These are phyloP conservation scores for Magallana gigas DNA, from an alignment of 1,140 invertebrate genomes.

Conservation along the genomic window DNA sequence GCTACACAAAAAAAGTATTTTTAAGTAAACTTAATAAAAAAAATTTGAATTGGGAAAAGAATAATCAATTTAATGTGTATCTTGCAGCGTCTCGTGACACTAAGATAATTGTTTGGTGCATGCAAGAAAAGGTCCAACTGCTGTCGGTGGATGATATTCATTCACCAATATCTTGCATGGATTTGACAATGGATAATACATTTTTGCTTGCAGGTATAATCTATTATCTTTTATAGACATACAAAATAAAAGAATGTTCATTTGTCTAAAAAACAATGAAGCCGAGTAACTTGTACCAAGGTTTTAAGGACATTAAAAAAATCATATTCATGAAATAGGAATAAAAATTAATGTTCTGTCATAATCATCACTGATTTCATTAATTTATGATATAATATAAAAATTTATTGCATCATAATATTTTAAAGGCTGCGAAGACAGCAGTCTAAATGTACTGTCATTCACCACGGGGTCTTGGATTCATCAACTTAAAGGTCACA, in stretches of 20 bases:
- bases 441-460: conserved; percentile 52
- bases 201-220: conserved; percentile 52
- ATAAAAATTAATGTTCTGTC: too few species aligned
- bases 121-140: conserved; percentile 44
- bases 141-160: conserved; percentile 39
- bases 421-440: conserved; percentile 52
- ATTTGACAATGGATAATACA: conserved; percentile 49
- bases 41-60: too few species aligned
- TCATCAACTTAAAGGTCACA: conserved; percentile 57
- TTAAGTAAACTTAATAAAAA: neutral
- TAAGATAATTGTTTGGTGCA: conserved; percentile 53
- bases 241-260: too few species aligned
- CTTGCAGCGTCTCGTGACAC: conserved; percentile 48
- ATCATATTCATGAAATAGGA: too few species aligned
- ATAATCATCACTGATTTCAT: too few species aligned
- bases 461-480: conserved; percentile 56
- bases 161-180: conserved; percentile 50
- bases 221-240: neutral
- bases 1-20: too few species aligned
- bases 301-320: too few species aligned
- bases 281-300: too few species aligned
- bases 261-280: too few species aligned
- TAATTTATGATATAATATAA: too few species aligned
- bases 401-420: too few species aligned
- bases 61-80: neutral